Base-by-base conservation (phyloP, 2,113 vertebrate species). In the Numida meleagris region DNA sequence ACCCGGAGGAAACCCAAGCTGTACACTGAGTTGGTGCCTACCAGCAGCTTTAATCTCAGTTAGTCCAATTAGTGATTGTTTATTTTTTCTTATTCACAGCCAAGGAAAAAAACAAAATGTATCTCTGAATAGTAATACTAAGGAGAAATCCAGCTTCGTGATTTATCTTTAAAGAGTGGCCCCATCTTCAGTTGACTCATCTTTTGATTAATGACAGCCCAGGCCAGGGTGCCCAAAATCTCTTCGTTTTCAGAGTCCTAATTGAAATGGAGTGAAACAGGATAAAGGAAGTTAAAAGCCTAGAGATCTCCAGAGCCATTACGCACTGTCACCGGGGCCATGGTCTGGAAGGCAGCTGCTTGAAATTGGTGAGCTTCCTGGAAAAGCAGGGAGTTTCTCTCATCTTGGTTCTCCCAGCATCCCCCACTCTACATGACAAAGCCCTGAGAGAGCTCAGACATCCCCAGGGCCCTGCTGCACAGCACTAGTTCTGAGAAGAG, bases 71-170 rank as follows among this genome's bases (percentile, higher is more conserved):
- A 93, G 31, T 51, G 82, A 88, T 63, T 89, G 66, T 84, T 89
- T 93, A 94, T 88, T 66, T 94, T 34, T 83, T 70, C 63, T 85
- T 86, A 93, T 94, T 93, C 92, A 89, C 62, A 84, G 45, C 73
- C 72, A 96, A 97, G 53, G 58, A 94, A 91, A 92, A 96, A 53
- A 89, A 45, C 80, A 94, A 96, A 96, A 86, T 61, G 95, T 91
- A 91, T 92, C 79, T 94, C 71, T 94, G 83, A 92, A 70, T 62
- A 86, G 70, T 72, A 90, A 77, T 57, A 95, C 81, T 71, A 90
- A 93, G 20, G 72, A 92, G 76, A n/a, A 66, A 79, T 96, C 78
- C 80, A 93, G 79, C 50, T 74, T 91, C 89, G 48, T 61, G 17
- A 78, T 95, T 97, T 96, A 53, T 95, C 78, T 90, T 96, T 89